These are phyloP conservation scores for Rhagologus leucostigma DNA, from an alignment of 2,113 vertebrate species.

Conservation along the genomic window DNA sequence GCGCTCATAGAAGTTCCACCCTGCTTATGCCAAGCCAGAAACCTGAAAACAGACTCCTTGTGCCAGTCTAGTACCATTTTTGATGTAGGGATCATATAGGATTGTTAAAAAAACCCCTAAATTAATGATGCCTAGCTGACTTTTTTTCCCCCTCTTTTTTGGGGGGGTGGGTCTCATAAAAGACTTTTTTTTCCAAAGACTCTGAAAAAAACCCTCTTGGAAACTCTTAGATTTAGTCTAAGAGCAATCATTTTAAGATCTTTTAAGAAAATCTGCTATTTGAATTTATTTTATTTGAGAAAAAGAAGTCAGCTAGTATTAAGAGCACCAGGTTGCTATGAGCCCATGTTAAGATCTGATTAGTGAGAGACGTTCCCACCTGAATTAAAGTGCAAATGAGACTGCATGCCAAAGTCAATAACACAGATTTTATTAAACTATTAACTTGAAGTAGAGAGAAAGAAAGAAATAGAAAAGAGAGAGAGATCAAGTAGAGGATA, in stretches of 20 bases:
- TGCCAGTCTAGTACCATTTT: neutral
- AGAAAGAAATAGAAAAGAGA: neutral
- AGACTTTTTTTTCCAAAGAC: neutral
- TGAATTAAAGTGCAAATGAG: neutral
- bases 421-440: neutral
- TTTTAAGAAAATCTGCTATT: neutral
- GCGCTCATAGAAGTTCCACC: neutral
- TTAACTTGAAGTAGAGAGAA: neutral
- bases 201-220: neutral
- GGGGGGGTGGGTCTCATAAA: neutral
- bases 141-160: too few species aligned
- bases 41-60: neutral
- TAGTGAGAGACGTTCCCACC: neutral
- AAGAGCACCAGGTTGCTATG: neutral
- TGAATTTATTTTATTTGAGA: neutral
- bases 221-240: neutral
- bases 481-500: neutral
- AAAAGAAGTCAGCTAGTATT: neutral
- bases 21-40: neutral
- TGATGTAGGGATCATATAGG: accelerated
- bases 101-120: neutral
- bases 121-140: neutral
- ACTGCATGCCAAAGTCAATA: neutral
- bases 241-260: neutral
- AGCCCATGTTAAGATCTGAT: neutral